phyloP scores from a whole-genome alignment of 1,140 invertebrate genomes.

The Mylabris phalerata region DNA sequence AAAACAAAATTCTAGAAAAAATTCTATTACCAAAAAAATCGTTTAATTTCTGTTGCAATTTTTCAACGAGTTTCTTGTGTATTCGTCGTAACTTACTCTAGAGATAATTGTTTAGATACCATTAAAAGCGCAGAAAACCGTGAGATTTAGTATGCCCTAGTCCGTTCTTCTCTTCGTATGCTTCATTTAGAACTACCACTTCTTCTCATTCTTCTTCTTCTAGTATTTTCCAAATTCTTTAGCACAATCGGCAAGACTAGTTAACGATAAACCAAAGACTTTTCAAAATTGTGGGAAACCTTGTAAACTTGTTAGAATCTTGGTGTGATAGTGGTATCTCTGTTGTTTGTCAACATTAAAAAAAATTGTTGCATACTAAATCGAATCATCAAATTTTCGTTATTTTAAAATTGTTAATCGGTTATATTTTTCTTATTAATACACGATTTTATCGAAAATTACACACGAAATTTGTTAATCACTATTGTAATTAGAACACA shows the following conservation, averaged over 20 bases:
- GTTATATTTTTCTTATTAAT: too few species aligned
- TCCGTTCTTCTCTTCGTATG: too few species aligned
- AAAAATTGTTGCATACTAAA: slow-evolving; percentile 25
- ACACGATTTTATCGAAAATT: too few species aligned
- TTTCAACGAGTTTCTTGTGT: not conserved
- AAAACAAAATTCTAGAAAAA: slow-evolving; percentile 2
- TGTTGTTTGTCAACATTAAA: slow-evolving; percentile 12
- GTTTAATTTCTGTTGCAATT: not conserved
- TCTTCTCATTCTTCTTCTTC: too few species aligned
- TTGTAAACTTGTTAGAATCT: slow-evolving; percentile 10
- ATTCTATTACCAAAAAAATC: not conserved
- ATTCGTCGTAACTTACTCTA: not conserved
- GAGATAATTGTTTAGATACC: not conserved
- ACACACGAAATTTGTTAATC: too few species aligned
- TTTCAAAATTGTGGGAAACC: too few species aligned
- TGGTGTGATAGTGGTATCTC: slow-evolving; percentile 22
- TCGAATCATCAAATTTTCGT: slow-evolving; percentile 3
- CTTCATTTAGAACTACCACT: too few species aligned
- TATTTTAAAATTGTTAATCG: too few species aligned
- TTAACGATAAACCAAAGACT: too few species aligned
- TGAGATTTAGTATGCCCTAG: not conserved
- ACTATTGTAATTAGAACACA: too few species aligned
- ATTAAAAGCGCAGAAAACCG: not conserved
- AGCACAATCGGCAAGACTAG: too few species aligned
- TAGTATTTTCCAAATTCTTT: too few species aligned